These are phyloP conservation scores for Macrobrachium rosenbergii DNA, from an alignment of 1,140 invertebrate species.

Conservation along the genomic window DNA sequence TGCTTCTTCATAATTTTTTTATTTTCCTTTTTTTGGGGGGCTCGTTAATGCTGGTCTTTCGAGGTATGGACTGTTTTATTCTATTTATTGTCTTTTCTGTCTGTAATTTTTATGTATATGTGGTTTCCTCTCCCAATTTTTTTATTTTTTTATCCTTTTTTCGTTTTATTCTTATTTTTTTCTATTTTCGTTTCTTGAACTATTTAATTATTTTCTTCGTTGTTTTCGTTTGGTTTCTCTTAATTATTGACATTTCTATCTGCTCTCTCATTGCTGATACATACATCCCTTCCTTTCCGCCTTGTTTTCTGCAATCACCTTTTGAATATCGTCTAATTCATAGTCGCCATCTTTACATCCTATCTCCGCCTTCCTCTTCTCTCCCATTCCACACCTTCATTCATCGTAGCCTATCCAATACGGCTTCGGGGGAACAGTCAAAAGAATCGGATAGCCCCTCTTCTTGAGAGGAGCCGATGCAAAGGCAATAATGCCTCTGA, in stretches of 20 bases:
- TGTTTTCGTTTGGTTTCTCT: not conserved
- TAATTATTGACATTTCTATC: not conserved
- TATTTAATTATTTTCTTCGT: not conserved
- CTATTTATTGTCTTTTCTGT: not conserved
- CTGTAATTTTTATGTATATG: not conserved
- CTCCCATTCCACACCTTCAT: not conserved
- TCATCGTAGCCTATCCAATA: not conserved
- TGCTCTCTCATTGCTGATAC: too few relatives aligned
- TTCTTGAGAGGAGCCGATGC: too few relatives aligned
- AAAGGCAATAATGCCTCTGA: too few relatives aligned
- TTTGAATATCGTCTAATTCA: too few relatives aligned
- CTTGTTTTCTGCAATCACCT: too few relatives aligned
- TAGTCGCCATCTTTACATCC: too few relatives aligned
- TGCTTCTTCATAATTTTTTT: too few relatives aligned
- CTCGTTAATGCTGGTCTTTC: too few relatives aligned
- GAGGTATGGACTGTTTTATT: not conserved
- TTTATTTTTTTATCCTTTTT: not conserved
- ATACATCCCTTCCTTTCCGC: too few relatives aligned
- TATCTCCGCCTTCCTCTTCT: not conserved
- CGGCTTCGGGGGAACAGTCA: too few relatives aligned
- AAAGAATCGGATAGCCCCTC: too few relatives aligned
- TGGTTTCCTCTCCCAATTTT: not conserved
- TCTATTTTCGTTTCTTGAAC: not conserved
- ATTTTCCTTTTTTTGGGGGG: too few relatives aligned
- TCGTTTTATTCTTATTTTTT: not conserved